These are phyloP conservation scores for Poecilia velifera DNA, from an alignment of 2,797 vertebrate species.

Conservation along the genomic window DNA sequence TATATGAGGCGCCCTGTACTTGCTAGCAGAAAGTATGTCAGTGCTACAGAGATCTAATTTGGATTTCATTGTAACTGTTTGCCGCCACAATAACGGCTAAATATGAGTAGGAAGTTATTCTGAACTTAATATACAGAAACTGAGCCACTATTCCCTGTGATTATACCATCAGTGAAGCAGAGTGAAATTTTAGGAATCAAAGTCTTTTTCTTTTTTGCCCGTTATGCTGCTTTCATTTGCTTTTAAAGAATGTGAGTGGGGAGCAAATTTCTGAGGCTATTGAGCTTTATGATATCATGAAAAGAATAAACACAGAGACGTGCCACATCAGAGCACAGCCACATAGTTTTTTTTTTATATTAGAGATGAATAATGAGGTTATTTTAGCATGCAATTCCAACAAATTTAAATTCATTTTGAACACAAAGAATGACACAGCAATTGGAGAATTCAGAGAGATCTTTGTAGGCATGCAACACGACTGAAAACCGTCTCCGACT, in stretches of 20 bases:
- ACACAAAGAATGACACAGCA: conserved; percentile 1
- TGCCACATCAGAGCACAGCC: background rate
- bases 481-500: background rate
- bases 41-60: conserved; percentile 82
- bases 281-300: conserved; percentile 1
- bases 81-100: conserved; percentile 68
- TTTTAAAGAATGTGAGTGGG: background rate
- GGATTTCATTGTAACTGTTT: conserved; percentile 72
- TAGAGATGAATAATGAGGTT: background rate
- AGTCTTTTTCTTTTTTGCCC: background rate
- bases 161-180: background rate
- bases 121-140: conserved; percentile 39
- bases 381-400: conserved; percentile 2
- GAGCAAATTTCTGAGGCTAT: conserved; percentile 3
- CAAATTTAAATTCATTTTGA: background rate
- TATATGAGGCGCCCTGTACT: conserved; percentile 83
- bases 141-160: background rate
- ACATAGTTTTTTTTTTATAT: background rate
- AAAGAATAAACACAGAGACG: background rate
- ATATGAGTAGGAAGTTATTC: conserved; percentile 58
- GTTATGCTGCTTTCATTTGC: conserved; percentile 6
- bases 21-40: conserved; percentile 83
- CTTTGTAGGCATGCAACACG: background rate
- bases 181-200: conserved; percentile 3
- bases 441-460: background rate